Evolutionary conservation across 2,113 vertebrate species (phyloP).

Genomic region (Oncorhynchus masou): DNA sequence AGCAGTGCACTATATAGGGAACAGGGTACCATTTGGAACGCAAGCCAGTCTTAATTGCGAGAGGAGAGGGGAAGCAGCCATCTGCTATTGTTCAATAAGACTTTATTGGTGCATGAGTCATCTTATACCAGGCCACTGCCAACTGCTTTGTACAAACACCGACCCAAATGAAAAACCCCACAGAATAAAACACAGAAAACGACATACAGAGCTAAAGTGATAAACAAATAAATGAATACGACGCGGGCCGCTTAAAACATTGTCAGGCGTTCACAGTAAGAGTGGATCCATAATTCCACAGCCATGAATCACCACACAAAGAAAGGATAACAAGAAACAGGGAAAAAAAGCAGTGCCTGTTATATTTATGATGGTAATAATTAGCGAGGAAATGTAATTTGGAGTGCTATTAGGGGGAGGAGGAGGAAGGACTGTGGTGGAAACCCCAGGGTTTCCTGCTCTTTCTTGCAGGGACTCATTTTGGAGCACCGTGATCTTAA

Average conservation of each 20-base stretch:
- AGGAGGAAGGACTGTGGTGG: constrained; percentile 17
- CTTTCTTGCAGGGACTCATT: constrained; percentile 25
- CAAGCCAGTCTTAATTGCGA: constrained; percentile 48
- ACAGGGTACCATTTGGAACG: no score
- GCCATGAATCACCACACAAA: constrained; percentile 32
- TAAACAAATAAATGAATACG: constrained; percentile 37
- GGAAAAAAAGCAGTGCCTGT: constrained; percentile 33
- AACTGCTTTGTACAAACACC: constrained; percentile 46
- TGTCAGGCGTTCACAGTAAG: no score
- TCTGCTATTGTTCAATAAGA: constrained; percentile 70
- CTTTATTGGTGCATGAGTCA: constrained; percentile 69
- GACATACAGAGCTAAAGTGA: constrained; percentile 10
- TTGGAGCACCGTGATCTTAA: neutral
- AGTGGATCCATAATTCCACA: constrained; percentile 35
- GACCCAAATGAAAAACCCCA: constrained; percentile 28
- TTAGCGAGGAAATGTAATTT: constrained; percentile 50
- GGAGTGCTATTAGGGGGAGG: constrained; percentile 23
- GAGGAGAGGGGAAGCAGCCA: constrained; percentile 53
- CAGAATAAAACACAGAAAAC: constrained; percentile 6
- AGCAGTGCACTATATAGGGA: no score
- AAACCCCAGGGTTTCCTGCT: constrained; percentile 37
- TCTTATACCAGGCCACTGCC: constrained; percentile 51
- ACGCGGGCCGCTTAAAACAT: constrained; percentile 2
- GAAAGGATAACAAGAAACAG: constrained; percentile 34
- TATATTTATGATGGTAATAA: constrained; percentile 60